Evolutionary conservation across 2,113 vertebrate genomes (phyloP).

Genomic region (Caranx ignobilis): DNA sequence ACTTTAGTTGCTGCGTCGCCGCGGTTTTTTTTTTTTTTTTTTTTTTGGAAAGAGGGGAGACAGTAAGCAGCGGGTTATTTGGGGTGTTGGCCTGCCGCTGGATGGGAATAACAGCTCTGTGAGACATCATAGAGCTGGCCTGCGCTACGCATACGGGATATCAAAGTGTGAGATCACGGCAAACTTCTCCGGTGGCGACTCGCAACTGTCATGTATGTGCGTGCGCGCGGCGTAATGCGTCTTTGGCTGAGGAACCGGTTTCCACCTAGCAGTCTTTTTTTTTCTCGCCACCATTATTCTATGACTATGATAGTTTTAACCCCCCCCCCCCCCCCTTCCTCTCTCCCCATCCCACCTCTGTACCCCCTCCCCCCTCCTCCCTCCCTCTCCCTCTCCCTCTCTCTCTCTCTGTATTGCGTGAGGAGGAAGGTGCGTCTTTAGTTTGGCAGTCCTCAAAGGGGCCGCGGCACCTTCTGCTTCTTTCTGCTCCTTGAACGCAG

Average conservation of each 20-base stretch:
- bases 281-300: constrained; percentile 57
- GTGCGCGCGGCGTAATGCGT: constrained; percentile 17
- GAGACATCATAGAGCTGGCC: no score
- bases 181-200: constrained; percentile 77
- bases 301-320: constrained; percentile 59
- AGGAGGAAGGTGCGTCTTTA: constrained; percentile 74
- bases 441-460: constrained; percentile 69
- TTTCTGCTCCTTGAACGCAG: constrained; percentile 39
- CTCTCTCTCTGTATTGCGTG: constrained; percentile 68
- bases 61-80: constrained; percentile 47
- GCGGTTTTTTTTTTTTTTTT: no score
- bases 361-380: constrained; percentile 9
- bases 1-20: no score
- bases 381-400: not conserved
- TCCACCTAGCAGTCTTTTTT: not conserved
- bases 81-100: constrained; percentile 83
- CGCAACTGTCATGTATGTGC: not conserved
- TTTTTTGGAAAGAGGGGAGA: not conserved
- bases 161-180: constrained; percentile 62
- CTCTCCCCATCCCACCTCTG: constrained; percentile 18
- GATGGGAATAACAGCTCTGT: constrained; percentile 69
- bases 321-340: constrained; percentile 47
- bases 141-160: constrained; percentile 73
- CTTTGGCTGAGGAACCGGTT: constrained; percentile 18
- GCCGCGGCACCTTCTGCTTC: constrained; percentile 47